phyloP scores from a whole-genome alignment of 2,888 invertebrate genomes.

The Cryptocephalus moraei region DNA sequence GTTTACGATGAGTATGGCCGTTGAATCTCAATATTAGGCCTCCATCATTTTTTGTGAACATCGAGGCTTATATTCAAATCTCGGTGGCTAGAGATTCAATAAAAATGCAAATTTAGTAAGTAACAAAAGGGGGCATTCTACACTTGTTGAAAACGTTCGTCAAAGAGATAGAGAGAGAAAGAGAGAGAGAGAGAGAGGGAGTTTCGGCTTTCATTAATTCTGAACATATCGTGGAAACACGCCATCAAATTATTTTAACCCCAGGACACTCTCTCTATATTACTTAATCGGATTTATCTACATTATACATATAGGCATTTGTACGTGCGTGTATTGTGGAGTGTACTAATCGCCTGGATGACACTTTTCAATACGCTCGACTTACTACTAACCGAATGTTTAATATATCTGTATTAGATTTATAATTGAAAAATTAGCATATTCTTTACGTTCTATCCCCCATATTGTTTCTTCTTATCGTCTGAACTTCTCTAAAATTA shows the following conservation, averaged over 20 bases:
- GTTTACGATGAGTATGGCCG: too few relatives aligned
- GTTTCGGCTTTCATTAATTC: slow-evolving; percentile 35
- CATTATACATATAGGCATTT: slow-evolving; percentile 20
- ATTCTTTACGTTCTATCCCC: slow-evolving; percentile 9
- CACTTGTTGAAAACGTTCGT: slow-evolving; percentile 37
- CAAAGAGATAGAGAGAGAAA: slow-evolving; percentile 12
- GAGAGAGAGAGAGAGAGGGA: slow-evolving; percentile 3
- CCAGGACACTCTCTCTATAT: slow-evolving; percentile 35
- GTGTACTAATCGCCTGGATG: slow-evolving; percentile 29
- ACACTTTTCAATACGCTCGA: slow-evolving; percentile 29
- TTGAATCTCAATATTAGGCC: slow-evolving; percentile 49
- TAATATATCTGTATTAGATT: slow-evolving; percentile 33
- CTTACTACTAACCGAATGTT: slow-evolving; percentile 26
- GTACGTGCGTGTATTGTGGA: slow-evolving; percentile 22
- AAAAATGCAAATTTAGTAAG: slow-evolving; percentile 50
- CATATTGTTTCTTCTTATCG: neutral
- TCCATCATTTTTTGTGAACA: slow-evolving; percentile 51
- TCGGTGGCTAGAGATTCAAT: slow-evolving; percentile 39
- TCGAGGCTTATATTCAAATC: slow-evolving; percentile 40
- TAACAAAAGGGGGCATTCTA: slow-evolving; percentile 43
- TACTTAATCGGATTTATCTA: slow-evolving; percentile 39
- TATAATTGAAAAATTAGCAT: slow-evolving; percentile 36
- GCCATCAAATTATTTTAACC: slow-evolving; percentile 39
- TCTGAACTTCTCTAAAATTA: neutral
- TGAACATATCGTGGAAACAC: slow-evolving; percentile 35